These are phyloP conservation scores for Napeogenes inachia DNA, from an alignment of 2,888 invertebrate species.

Conservation along the genomic window DNA sequence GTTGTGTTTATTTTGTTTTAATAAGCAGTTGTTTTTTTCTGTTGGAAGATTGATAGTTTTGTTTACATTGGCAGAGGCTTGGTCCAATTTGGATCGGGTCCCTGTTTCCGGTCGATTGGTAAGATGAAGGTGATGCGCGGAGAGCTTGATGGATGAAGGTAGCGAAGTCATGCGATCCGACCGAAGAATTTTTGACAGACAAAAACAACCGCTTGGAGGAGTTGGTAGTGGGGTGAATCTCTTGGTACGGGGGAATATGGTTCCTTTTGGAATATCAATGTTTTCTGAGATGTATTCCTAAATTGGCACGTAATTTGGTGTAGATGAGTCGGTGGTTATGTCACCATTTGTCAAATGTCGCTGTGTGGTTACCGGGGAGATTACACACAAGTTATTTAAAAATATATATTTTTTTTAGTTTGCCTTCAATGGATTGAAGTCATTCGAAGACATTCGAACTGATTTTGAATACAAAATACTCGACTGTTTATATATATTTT, in stretches of 20 bases:
- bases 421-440: too few species aligned
- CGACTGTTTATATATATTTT: too few species aligned
- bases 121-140: constrained; percentile 67
- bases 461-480: too few species aligned
- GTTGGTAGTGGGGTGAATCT: neutral
- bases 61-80: constrained; percentile 36
- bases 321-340: constrained; percentile 62
- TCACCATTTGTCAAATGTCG: constrained; percentile 75
- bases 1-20: neutral
- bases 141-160: constrained; percentile 75
- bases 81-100: constrained; percentile 54
- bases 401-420: too few species aligned
- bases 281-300: constrained; percentile 10
- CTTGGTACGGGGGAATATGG: constrained; percentile 40
- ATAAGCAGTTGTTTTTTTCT: constrained; percentile 24
- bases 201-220: constrained; percentile 35
- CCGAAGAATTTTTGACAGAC: constrained; percentile 51
- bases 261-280: constrained; percentile 23
- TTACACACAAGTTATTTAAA: too few species aligned
- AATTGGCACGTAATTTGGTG: constrained; percentile 25
- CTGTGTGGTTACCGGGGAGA: constrained; percentile 57
- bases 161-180: constrained; percentile 60
- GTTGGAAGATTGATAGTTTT: constrained; percentile 34
- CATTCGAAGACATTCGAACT: too few species aligned
- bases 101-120: constrained; percentile 68